Evolutionary conservation across 2,797 vertebrate species (phyloP).

Genomic region (Micromesistius poutassou): DNA sequence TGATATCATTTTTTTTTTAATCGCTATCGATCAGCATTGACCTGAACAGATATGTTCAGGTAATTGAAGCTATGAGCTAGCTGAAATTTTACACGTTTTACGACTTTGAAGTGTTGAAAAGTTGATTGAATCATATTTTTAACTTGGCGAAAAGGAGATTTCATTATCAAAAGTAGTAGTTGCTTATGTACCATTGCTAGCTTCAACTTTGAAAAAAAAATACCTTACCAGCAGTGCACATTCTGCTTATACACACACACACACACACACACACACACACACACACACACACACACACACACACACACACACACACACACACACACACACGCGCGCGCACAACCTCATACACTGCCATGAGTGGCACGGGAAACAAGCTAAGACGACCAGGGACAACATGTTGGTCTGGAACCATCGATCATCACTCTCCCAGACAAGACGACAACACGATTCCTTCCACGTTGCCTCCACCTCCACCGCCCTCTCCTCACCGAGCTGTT

Average conservation of each 20-base stretch:
- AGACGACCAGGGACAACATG: slow-evolving; percentile 61
- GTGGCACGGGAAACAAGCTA: slow-evolving; percentile 58
- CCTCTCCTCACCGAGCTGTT: slow-evolving; percentile 16
- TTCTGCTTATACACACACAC: too few species aligned
- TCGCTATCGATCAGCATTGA: too few species aligned
- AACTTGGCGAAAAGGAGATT: neutral
- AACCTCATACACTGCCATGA: slow-evolving; percentile 38
- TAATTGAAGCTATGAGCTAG: too few species aligned
- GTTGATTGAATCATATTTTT: neutral
- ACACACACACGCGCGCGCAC: neutral
- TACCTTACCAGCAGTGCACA: too few species aligned
- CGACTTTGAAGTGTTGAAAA: neutral
- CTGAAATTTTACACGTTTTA: too few species aligned
- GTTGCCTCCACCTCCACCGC: neutral
- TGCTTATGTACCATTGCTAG: too few species aligned
- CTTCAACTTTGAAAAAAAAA: too few species aligned
- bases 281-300: too few species aligned
- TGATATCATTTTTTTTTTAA: too few species aligned
- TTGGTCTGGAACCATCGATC: slow-evolving; percentile 61
- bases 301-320: neutral
- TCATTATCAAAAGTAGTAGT: neutral
- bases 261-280: too few species aligned
- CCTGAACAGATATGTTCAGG: too few species aligned
- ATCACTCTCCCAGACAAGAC: slow-evolving; percentile 64
- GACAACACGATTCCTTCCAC: slow-evolving; percentile 57